A percentile compares a stretch with the other conserved stretches of the same genome.
These are phyloP conservation scores for Trogon surrucura DNA, from an alignment of 2,113 vertebrate species.

Conservation along the genomic window DNA sequence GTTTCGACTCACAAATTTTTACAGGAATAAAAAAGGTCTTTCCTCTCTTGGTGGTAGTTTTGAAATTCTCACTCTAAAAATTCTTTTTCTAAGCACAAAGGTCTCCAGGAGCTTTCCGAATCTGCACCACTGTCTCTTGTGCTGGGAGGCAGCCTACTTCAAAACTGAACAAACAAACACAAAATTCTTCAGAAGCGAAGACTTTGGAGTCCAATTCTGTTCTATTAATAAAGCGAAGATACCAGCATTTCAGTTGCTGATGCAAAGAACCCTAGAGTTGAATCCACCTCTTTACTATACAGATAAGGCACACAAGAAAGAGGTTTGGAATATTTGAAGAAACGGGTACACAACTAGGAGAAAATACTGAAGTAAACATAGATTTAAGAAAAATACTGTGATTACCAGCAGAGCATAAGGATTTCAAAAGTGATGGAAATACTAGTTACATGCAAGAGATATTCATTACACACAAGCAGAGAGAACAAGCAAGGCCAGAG, in stretches of 20 bases:
- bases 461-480: background rate
- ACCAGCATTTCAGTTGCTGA: background rate
- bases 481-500: background rate
- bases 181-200: background rate
- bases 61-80: background rate
- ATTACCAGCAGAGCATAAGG: background rate
- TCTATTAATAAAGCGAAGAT: background rate
- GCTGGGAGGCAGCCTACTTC: background rate
- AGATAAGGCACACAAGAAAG: background rate
- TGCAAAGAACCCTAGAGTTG: background rate
- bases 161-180: background rate
- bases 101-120: background rate
- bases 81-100: background rate
- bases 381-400: background rate
- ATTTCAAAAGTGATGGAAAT: background rate
- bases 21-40: background rate
- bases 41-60: background rate
- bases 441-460: background rate
- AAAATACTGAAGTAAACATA: background rate
- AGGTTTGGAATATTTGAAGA: background rate
- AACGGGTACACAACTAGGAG: background rate
- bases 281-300: background rate
- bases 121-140: background rate
- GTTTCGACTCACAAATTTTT: background rate
- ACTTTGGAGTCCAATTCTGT: background rate